Evolutionary conservation across 2,888 invertebrate species (phyloP).

Genomic region (Xestoiulus laeticollis): DNA sequence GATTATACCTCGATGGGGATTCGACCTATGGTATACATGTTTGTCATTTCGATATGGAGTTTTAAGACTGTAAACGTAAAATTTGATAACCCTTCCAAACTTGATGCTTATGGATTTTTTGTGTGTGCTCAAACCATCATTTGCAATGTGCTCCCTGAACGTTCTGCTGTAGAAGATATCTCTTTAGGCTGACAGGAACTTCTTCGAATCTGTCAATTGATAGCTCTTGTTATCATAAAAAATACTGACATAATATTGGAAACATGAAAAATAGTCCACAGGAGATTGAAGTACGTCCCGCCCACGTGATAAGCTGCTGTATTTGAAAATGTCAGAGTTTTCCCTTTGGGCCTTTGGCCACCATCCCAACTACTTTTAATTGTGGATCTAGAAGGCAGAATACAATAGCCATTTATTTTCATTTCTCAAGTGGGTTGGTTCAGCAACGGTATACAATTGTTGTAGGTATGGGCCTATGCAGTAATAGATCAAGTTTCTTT

Average conservation of each 20-base stretch:
- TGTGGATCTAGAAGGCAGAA: constrained; percentile 8
- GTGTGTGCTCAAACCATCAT: neutral
- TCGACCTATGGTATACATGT: neutral
- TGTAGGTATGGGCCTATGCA: neutral
- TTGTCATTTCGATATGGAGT: neutral
- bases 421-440: neutral
- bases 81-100: constrained; percentile 1
- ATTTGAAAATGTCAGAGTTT: neutral
- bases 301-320: neutral
- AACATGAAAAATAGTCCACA: constrained; percentile 8
- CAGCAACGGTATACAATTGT: neutral
- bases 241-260: constrained; percentile 10
- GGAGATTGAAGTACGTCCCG: neutral
- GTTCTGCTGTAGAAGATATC: neutral
- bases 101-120: neutral
- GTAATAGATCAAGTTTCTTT: constrained; percentile 26
- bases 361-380: neutral
- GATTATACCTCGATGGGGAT: neutral
- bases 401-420: constrained; percentile 4
- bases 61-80: constrained; percentile 3
- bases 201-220: constrained; percentile 19
- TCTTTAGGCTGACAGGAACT: constrained; percentile 10
- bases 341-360: neutral
- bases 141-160: neutral
- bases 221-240: constrained; percentile 26